Base-by-base conservation (phyloP, 1,140 invertebrate species). In the Polyergus mexicanus region DNA sequence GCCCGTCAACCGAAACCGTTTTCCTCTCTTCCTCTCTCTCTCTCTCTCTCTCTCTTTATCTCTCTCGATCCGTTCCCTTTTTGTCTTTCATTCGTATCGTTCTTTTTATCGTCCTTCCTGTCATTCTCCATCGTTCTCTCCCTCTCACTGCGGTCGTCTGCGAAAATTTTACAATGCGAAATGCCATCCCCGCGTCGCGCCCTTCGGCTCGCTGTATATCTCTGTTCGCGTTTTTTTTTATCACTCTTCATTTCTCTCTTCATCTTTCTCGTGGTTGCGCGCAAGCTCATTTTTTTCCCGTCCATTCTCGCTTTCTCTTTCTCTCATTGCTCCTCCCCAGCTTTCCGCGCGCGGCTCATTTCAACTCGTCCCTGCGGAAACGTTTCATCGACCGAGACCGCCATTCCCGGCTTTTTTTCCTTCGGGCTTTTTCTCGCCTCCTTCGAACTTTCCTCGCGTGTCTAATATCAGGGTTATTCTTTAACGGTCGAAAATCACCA, bases 351-450 rank as follows among this genome's bases (percentile, higher is more conserved):
- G 81, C 86, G 84, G 88, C 88, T 91, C 72, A 92, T 93, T 90
- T 78, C 88, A 81, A 91, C 91, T 88, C 83, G 86, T 92, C 91
- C 91, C 90, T 80, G 90, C 86, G 93, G 92, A 93, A 93, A 93
- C 93, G 92, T 94, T 94, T 94, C 93, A 94, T 94, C 94, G 93
- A 94, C 93, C 93, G 91, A 89, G 83, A 86, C 85, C 84, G 63
- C 75, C 86, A 69, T 76, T 81, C 80, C 78, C 38, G 44, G 71
- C 38, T 51, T 54, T 58, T 74, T 86, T 60, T 60, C 41, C 47
- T 68, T 69, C 86, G 35, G 62, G 86, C 75, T 86, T 86, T 84
- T 81, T 78, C 81, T 83, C 78, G 54, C 56, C 75, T 81, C 86
- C 83, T 81, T 81, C 86, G 68, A 89, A 89, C 71, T 89, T 89